Evolutionary conservation across 2,113 vertebrate genomes (phyloP).

Genomic region (Ptilorrhoa leucosticta): DNA sequence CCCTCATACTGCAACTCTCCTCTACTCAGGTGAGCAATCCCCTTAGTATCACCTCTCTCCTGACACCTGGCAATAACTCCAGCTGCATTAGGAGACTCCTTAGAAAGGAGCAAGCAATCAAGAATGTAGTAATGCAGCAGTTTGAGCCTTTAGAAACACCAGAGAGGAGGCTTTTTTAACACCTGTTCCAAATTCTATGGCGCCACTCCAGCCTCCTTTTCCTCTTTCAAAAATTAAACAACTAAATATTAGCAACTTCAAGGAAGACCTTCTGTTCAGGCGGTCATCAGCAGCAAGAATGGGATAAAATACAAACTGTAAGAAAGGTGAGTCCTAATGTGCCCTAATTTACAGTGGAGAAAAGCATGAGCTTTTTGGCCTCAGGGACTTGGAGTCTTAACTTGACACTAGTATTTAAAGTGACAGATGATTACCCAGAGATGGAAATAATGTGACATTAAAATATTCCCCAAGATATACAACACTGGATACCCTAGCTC

Average conservation of each 20-base stretch:
- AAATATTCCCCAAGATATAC: constrained; percentile 42
- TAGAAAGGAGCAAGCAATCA: background rate
- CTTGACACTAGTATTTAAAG: constrained; percentile 43
- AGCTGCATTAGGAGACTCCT: background rate
- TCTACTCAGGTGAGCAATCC: background rate
- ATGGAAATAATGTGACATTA: constrained; percentile 47
- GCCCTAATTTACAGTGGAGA: constrained; percentile 27
- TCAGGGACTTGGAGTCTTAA: constrained; percentile 33
- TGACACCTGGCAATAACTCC: background rate
- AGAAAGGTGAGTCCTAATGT: background rate
- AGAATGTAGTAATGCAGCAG: background rate
- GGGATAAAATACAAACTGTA: background rate
- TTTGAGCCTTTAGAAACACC: background rate
- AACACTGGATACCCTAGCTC: background rate
- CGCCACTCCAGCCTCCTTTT: background rate
- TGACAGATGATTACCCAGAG: constrained; percentile 44
- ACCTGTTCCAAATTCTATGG: background rate
- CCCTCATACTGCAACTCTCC: background rate
- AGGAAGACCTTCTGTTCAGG: background rate
- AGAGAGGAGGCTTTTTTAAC: background rate
- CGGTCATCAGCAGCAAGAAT: background rate
- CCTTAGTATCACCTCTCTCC: background rate
- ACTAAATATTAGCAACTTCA: background rate
- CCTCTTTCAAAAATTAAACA: background rate
- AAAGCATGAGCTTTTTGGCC: constrained; percentile 45